These are phyloP conservation scores for Megalops atlanticus DNA, from an alignment of 2,113 vertebrate species.

Conservation along the genomic window DNA sequence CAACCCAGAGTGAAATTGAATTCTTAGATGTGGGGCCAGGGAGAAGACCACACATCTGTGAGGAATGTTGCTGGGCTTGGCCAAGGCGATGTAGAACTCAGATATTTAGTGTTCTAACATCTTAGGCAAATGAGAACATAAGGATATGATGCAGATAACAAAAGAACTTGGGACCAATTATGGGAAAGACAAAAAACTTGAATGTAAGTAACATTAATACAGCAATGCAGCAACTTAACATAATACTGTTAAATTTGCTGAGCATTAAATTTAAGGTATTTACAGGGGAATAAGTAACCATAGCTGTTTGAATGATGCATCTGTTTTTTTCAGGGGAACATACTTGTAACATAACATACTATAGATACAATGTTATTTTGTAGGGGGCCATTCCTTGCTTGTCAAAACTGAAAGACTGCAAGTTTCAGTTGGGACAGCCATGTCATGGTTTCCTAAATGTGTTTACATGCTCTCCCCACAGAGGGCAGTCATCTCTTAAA, in stretches of 20 bases:
- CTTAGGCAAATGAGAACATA: no score
- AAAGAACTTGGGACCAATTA: slow-evolving; percentile 10
- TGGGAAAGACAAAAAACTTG: slow-evolving; percentile 30
- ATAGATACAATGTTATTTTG: no score
- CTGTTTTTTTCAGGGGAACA: no score
- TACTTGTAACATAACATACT: no score
- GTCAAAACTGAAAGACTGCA: no score
- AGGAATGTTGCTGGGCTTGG: not conserved
- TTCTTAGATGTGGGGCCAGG: slow-evolving; percentile 28
- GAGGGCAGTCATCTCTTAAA: not conserved
- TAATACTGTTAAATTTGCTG: not conserved
- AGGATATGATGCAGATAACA: not conserved
- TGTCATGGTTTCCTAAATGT: not conserved
- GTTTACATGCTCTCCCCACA: not conserved
- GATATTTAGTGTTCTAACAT: not conserved
- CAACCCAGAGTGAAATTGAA: not conserved
- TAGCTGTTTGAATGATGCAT: no score
- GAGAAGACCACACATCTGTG: slow-evolving; percentile 28
- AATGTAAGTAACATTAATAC: slow-evolving; percentile 36
- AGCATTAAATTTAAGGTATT: not conserved
- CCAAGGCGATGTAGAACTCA: not conserved
- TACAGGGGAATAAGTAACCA: no score
- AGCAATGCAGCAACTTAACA: not conserved
- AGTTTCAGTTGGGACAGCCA: no score
- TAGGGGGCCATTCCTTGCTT: no score